Evolutionary conservation across 2,888 invertebrate species (phyloP), one percentile per base, ranked within the genome.

Genomic region (Eupithecia insigniata): DNA sequence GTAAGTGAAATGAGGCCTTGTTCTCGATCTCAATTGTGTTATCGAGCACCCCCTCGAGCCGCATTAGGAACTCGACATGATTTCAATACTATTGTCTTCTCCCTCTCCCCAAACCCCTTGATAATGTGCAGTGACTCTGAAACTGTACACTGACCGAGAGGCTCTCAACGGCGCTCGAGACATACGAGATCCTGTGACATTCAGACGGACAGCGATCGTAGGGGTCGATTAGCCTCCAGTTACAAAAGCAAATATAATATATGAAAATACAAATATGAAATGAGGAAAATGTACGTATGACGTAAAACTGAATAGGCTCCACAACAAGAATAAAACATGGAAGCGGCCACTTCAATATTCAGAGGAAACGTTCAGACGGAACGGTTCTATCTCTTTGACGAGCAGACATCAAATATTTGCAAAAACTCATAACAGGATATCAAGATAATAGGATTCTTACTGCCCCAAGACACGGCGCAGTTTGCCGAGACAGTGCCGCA

Each of bases 331-430:
- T 51, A 66, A 55, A 66, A 32, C 55, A 66, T 61, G 5, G 4
- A 12, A 26, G 55, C 61, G 26, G 70, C 66, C 66, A 46, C 66
- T 28, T 61, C 66, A 70, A 66, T 70, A 70, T 66, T 66, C n/a
- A 61, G n/a, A 46, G 66, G 61, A 60, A 28, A 43, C 34, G 46
- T 61, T 66, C 58, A n/a, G n/a, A n/a, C n/a, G n/a, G 34, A 34
- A 22, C 66, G 18, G 34, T 26, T 34, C 32, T 34, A 60, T 67
- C 36, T 46, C 32, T 39, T 58, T 32, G 43, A 26, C 69, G 51
- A 26, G 26, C 32, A 60, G 55, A 66, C 66, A 61, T 70, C 66
- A 70, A 70, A 66, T 70, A 70, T 66, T 70, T 26, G 70, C 46
- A 22, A 34, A 61, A 66, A 58, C 68, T 68, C 43, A 46, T 70